Percentiles rank a stretch among this genome's conserved stretches.
Conservation (phyloP, 2,113 vertebrate species). For the Stigmatopora argus region DNA sequence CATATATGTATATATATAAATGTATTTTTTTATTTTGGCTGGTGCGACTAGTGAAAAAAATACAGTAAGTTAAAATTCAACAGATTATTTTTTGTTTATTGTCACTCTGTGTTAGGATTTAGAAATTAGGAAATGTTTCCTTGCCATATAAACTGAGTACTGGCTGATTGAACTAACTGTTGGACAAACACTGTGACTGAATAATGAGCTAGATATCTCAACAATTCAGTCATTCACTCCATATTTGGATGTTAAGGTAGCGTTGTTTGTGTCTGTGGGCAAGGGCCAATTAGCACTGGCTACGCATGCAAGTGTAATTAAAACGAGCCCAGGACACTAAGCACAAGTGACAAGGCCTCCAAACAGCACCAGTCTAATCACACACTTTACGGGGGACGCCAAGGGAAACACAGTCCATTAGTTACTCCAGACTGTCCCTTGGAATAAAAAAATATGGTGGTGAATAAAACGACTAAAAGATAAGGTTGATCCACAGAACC, state of each 20-base stretch:
- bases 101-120: too few species aligned
- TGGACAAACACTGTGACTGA: slow-evolving; percentile 9
- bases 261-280: slow-evolving; percentile 31
- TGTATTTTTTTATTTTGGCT: too few species aligned
- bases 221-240: slow-evolving; percentile 40
- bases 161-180: slow-evolving; percentile 10
- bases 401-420: slow-evolving; percentile 48
- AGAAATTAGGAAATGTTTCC: neutral
- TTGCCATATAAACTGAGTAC: slow-evolving; percentile 31
- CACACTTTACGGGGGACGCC: slow-evolving; percentile 42
- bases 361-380: slow-evolving; percentile 53
- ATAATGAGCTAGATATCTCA: slow-evolving; percentile 21
- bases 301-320: slow-evolving; percentile 51
- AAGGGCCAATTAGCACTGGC: slow-evolving; percentile 14
- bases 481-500: neutral
- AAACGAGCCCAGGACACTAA: slow-evolving; percentile 53
- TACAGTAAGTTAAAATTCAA: too few species aligned
- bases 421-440: slow-evolving; percentile 2
- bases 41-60: too few species aligned
- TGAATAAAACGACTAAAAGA: neutral
- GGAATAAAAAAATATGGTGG: neutral
- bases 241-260: slow-evolving; percentile 40
- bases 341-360: slow-evolving; percentile 46
- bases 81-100: too few species aligned
- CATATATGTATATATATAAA: too few species aligned